Conservation (phyloP, 2,797 vertebrate genomes). For the Euphonia xanthogaster region DNA sequence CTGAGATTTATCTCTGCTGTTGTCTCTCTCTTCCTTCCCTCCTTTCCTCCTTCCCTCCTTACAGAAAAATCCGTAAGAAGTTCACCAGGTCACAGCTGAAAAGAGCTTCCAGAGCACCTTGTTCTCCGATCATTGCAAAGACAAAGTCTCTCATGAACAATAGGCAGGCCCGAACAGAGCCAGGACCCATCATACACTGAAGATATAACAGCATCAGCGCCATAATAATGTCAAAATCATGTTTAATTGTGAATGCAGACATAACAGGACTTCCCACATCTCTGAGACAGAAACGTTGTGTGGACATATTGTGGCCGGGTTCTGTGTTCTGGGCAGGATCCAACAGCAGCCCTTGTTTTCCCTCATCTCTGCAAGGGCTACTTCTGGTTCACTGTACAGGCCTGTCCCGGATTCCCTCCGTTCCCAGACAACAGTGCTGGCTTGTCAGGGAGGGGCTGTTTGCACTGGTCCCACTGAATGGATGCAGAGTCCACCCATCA, state of each 20-base stretch:
- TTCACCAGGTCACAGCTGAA: slow-evolving; percentile 88
- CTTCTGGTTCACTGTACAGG: slow-evolving; percentile 8
- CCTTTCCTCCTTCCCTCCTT: slow-evolving; percentile 17
- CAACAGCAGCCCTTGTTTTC: slow-evolving; percentile 27
- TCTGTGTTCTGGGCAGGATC: slow-evolving; percentile 37
- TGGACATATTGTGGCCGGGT: neutral
- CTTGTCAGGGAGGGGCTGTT: neutral
- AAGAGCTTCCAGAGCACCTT: slow-evolving; percentile 88
- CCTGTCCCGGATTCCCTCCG: fast-evolving
- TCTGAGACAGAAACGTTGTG: neutral
- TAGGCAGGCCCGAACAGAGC: slow-evolving; percentile 48
- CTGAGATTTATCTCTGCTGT: slow-evolving; percentile 32
- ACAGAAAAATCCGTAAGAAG: slow-evolving; percentile 87
- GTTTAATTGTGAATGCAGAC: slow-evolving; percentile 5
- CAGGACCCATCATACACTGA: slow-evolving; percentile 52
- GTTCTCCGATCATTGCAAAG: slow-evolving; percentile 68
- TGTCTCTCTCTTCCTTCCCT: slow-evolving; percentile 34
- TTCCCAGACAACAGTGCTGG: neutral
- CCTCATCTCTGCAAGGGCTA: neutral
- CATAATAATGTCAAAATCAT: neutral
- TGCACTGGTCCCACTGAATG: neutral
- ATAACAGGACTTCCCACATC: neutral
- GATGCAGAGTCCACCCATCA: neutral
- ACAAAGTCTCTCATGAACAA: slow-evolving; percentile 51
- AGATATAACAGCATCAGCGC: slow-evolving; percentile 33